Evolutionary conservation across 2,888 invertebrate genomes (phyloP), one percentile per base, ranked within the genome.

Genomic region (Sarcophaga caerulescens): DNA sequence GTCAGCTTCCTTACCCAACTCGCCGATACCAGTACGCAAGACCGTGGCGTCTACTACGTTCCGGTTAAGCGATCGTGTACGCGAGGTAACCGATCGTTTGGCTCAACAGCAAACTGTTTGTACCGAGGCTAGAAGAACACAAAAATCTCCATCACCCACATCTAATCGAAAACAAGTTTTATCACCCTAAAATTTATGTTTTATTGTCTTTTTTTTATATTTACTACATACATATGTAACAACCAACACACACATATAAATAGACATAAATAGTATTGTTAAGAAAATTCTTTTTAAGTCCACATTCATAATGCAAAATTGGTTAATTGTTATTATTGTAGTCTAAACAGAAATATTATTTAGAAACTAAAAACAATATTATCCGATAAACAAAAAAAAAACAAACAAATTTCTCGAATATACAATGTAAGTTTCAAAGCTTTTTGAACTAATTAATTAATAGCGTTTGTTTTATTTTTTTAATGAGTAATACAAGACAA

Each of bases 61-160:
- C 89, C 92, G 94, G 91, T 92, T 94, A 93, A 93, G 93, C 85
- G 93, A 92, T 88, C 92, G 94, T 47, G 92, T 94, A 14, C 92
- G 93, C 69, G 93, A 94, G 89, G 93, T 93, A 85, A 92, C 93
- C 82, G 91, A 93, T 89, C 91, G 93, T 89, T 90, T 93, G 88
- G 90, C 93, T 88, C 90, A 92, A 86, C 93, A 93, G 87, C 93
- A 92, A 85, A 91, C 91, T 47, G 89, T 90, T 78, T 87, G 89
- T 74, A 91, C 86, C 65, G 86, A 86, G 78, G 83, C 86, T 75
- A 81, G 84, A 81, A 84, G 75, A 70, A 84, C 78, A 70, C 86
- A 84, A 84, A 86, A 85, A 85, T 85, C 85, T 79, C 85, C 85
- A 62, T 78, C 85, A 75, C 69, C 78, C 57, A 47, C 45, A 59